Base-by-base conservation (phyloP, 92 coral and sea anemone species). In the Paramuricea clavata region DNA sequence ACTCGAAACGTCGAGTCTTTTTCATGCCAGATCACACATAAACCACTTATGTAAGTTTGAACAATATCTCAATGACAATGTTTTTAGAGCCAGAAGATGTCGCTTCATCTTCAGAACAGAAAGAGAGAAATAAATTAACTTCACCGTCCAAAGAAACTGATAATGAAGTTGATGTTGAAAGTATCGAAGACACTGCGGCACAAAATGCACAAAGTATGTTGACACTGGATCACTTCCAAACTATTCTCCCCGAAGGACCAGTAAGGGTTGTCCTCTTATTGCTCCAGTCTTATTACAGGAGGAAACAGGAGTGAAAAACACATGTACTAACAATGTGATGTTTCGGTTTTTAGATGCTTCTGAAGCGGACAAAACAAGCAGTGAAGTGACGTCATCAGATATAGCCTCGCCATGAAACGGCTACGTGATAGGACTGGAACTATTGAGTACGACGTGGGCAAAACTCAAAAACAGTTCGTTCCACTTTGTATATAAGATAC, bases 151-250 rank as follows among this genome's bases (percentile, higher is more conserved):
- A 87, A 85, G 97, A 83, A 31, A 43, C 95, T 35, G 97, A 94
- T 25, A 89, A 94, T 62, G 97, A 95, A 83, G 95, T 97, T 42
- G 98, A 97, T 74, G 94, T 97, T 81, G 99, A 93, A 91, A 93
- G 81, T 25, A 91, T 97, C 77, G 93, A 94, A 90, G 94, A 93
- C 52, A 32, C 42, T 22, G 59, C 67, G 35, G 84, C 32, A 6
- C 84, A 79, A 23, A 35, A 25, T 79, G 1, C 72, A 60, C 84
- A 79, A 47, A 61, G 84, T 79, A 60, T 28, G 68, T n/a, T 28
- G 9, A 4, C n/a, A 10, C 12, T 69, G 78, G 4, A 72, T 26
- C 36, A 30, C 9, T 35, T 30, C 39, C 2, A 67, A 30, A 7
- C 34, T 69, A 2, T 44, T 11, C 28, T 27, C 44, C 44, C 44